Evolutionary conservation across 2,113 vertebrate species (phyloP).

Genomic region (Notothenia coriiceps): DNA sequence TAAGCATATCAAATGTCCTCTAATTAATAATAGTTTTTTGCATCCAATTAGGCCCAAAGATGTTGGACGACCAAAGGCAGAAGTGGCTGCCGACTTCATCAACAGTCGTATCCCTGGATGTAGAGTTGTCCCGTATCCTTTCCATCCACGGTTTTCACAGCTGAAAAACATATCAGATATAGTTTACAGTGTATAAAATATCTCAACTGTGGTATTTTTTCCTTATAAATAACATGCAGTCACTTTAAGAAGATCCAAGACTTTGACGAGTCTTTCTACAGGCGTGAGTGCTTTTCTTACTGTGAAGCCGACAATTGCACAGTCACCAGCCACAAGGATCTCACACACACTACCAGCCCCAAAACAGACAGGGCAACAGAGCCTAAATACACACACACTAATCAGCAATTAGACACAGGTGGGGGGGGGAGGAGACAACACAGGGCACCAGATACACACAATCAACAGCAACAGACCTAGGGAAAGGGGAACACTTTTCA

Average conservation of each 20-base stretch:
- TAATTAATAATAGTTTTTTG: background rate
- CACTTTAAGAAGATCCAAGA: constrained; percentile 98
- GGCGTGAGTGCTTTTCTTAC: constrained; percentile 86
- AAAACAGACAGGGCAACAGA: too few species aligned
- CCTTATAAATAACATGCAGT: constrained; percentile 85
- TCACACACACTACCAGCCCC: too few species aligned
- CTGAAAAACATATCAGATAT: background rate
- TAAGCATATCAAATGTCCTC: background rate
- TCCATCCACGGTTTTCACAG: background rate
- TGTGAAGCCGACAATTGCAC: too few species aligned
- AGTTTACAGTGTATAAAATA: background rate
- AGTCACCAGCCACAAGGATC: too few species aligned
- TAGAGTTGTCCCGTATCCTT: constrained; percentile 94
- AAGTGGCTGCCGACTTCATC: constrained; percentile 95
- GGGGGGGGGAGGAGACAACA: too few species aligned
- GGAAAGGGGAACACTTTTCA: too few species aligned
- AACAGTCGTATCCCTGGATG: constrained; percentile 92
- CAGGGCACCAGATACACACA: too few species aligned
- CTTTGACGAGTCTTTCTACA: constrained; percentile 94
- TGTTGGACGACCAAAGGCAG: constrained; percentile 95
- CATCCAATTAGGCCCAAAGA: constrained; percentile 88
- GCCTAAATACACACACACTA: too few species aligned
- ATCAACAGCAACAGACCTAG: too few species aligned
- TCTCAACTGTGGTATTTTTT: background rate
- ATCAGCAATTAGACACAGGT: too few species aligned